These are phyloP conservation scores for Quiscalus mexicanus DNA, from an alignment of 2,113 vertebrate genomes.

Conservation along the genomic window DNA sequence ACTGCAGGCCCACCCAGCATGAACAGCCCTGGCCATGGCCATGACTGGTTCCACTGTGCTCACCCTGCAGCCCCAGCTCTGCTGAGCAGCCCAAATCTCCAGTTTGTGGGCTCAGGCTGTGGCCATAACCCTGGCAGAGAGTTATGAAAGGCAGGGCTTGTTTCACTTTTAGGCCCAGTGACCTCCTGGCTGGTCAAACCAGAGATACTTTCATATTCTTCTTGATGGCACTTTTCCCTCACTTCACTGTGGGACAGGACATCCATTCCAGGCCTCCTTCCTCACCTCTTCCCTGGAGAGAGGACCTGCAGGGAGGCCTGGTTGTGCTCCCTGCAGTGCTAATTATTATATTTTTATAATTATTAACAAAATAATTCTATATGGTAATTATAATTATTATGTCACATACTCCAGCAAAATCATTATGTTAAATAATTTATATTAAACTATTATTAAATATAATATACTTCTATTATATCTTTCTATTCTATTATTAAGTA, in stretches of 20 bases:
- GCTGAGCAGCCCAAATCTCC: not conserved
- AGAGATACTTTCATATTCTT: not conserved
- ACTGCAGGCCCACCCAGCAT: no score
- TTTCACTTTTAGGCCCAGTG: not conserved
- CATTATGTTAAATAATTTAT: no score
- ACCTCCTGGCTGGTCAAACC: not conserved
- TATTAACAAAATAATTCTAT: not conserved
- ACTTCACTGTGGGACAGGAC: not conserved
- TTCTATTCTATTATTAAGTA: no score
- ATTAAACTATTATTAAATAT: no score
- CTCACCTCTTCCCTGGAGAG: not conserved
- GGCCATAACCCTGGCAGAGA: not conserved
- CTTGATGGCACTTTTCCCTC: not conserved
- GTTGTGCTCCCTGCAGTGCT: rapidly evolving
- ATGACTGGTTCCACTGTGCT: not conserved
- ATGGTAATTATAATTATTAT: not conserved
- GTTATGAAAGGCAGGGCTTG: not conserved
- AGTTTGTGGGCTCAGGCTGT: not conserved
- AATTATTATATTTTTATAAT: not conserved
- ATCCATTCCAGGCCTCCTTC: not conserved
- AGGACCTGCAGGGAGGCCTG: not conserved
- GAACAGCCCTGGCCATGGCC: not conserved
- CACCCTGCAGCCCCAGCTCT: not conserved
- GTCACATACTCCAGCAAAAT: not conserved
- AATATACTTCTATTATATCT: no score